Percentiles rank a stretch among this genome's conserved stretches.
Conservation (phyloP, 2,888 invertebrate genomes). For the Laothoe populi region DNA sequence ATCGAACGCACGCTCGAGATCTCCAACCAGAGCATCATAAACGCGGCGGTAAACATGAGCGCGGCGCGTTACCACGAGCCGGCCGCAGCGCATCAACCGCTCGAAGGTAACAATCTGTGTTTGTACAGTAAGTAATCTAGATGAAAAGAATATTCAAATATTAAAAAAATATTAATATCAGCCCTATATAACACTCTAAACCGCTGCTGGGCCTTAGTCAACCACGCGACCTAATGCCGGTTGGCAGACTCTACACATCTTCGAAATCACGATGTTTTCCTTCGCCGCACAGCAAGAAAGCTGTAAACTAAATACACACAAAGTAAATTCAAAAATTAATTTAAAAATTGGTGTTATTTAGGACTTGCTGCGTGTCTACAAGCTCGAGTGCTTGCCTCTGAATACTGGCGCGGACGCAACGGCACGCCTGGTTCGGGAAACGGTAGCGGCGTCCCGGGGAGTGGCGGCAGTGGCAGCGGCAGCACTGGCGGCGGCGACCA, state of each 20-base stretch:
- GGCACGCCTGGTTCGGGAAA: slow-evolving; percentile 55
- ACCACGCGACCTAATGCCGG: too few species aligned
- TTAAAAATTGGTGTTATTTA: slow-evolving; percentile 49
- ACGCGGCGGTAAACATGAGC: slow-evolving; percentile 95
- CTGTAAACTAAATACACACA: too few species aligned
- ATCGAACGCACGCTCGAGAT: slow-evolving; percentile 95
- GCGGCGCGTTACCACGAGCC: slow-evolving; percentile 85
- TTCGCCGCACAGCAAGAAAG: too few species aligned
- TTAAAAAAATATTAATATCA: too few species aligned
- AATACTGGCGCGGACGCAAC: slow-evolving; percentile 85
- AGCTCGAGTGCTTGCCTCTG: slow-evolving; percentile 89
- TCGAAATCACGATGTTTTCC: too few species aligned
- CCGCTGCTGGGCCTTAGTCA: too few species aligned
- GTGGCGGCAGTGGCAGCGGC: slow-evolving; percentile 50
- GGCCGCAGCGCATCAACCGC: slow-evolving; percentile 60
- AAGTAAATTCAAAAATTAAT: too few species aligned
- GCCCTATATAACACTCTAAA: too few species aligned
- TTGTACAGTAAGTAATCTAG: too few species aligned
- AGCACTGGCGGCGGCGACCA: slow-evolving; percentile 50
- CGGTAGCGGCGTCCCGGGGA: slow-evolving; percentile 35
- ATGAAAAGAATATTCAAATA: too few species aligned
- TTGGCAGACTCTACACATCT: too few species aligned
- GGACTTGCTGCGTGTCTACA: slow-evolving; percentile 93
- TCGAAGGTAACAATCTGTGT: slow-evolving; percentile 58
- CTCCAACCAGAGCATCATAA: slow-evolving; percentile 94